Evolutionary conservation across 2,888 invertebrate genomes (phyloP).

Genomic region (Galeruca laticollis): DNA sequence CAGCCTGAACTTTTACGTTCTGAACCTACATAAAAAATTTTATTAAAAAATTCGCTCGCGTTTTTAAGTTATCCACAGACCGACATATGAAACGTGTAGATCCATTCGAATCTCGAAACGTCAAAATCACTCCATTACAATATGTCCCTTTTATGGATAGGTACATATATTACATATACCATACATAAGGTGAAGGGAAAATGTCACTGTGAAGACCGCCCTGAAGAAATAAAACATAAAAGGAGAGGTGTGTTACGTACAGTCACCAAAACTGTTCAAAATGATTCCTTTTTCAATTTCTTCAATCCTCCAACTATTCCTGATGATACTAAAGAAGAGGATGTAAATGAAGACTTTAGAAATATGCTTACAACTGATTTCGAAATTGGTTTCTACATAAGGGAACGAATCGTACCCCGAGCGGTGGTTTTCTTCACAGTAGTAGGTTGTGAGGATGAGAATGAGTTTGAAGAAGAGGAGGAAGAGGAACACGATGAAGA

Average conservation of each 20-base stretch:
- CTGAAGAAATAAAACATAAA: conserved; percentile 99
- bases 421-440: conserved; percentile 98
- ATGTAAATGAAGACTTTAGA: conserved; percentile 89
- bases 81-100: too few relatives aligned
- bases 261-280: conserved; percentile 94
- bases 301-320: conserved; percentile 93
- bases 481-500: conserved; percentile 85
- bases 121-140: too few relatives aligned
- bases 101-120: too few relatives aligned
- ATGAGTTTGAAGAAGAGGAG: conserved; percentile 81
- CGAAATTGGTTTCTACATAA: conserved; percentile 97
- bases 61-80: too few relatives aligned
- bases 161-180: too few relatives aligned
- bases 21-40: too few relatives aligned
- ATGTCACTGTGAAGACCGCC: conserved; percentile 95
- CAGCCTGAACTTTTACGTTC: too few relatives aligned
- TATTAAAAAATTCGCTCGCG: too few relatives aligned
- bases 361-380: conserved; percentile 92
- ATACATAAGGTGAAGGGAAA: conserved; percentile 96
- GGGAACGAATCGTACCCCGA: conserved; percentile 96
- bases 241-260: conserved; percentile 92
- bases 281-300: conserved; percentile 99
- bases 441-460: conserved; percentile 84
- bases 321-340: conserved; percentile 81
- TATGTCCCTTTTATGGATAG: too few relatives aligned